These are phyloP conservation scores for Oreochromis grahami DNA, from an alignment of 2,797 vertebrate genomes.

Conservation along the genomic window DNA sequence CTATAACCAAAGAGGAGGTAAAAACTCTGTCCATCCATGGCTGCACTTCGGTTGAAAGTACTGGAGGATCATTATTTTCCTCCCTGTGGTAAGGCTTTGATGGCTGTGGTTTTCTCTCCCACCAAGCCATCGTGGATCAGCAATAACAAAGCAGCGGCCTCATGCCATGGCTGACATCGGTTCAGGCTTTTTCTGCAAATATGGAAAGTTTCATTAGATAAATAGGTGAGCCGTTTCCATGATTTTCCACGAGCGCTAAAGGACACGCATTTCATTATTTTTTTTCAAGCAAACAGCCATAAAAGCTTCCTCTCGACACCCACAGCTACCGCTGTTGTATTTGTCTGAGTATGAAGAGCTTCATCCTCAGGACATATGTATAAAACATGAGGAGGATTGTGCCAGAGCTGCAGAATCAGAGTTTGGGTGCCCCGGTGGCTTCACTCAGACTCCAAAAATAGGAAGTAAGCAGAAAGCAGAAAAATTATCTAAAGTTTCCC, in stretches of 20 bases:
- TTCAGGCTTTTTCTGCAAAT: not conserved
- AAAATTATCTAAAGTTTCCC: not conserved
- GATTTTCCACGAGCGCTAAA: not conserved
- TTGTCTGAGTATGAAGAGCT: constrained; percentile 30
- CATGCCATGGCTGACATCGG: not conserved
- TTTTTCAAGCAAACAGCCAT: constrained; percentile 6
- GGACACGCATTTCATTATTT: not conserved
- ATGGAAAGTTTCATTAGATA: not conserved
- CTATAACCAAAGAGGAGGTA: not conserved
- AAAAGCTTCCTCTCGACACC: constrained; percentile 18
- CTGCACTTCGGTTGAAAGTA: not conserved
- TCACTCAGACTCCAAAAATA: constrained; percentile 27
- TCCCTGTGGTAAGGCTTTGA: constrained; percentile 21
- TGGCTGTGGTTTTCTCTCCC: not conserved
- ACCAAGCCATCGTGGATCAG: not conserved
- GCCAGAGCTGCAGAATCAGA: constrained; percentile 48
- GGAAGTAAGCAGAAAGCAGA: constrained; percentile 2
- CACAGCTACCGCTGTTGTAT: constrained; percentile 32
- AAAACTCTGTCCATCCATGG: not conserved
- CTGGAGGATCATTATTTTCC: constrained; percentile 21
- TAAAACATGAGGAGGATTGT: constrained; percentile 61
- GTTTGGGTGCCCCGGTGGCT: constrained; percentile 11
- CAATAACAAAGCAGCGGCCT: not conserved
- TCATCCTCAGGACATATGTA: constrained; percentile 60
- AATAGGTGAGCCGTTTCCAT: not conserved